A percentile compares a stretch with the other conserved stretches of the same genome.
Conservation (phyloP, 2,113 vertebrate genomes). For the Hiodon tergisus region DNA sequence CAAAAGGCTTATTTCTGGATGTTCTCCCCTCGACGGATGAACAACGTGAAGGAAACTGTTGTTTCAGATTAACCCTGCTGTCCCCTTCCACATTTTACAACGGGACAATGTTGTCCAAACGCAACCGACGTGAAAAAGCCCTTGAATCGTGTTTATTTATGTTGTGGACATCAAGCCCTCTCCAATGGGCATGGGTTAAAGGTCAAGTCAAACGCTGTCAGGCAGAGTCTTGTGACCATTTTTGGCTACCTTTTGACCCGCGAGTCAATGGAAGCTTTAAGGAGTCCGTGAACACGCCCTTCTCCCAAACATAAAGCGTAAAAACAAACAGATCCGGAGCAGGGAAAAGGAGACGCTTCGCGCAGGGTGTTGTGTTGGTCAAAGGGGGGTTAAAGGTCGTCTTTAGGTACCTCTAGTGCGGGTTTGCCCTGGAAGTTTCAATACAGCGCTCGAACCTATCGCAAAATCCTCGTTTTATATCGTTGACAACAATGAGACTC, state of each 20-base stretch:
- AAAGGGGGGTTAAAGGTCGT: neutral
- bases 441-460: too few species aligned
- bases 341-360: neutral
- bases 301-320: neutral
- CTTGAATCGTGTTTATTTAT: neutral
- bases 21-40: neutral
- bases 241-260: conserved; percentile 14
- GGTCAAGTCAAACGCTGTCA: conserved; percentile 9
- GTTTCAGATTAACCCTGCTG: neutral
- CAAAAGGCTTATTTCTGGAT: neutral
- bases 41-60: neutral
- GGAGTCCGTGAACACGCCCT: neutral
- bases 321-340: neutral
- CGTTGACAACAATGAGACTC: too few species aligned
- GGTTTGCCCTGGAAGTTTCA: too few species aligned
- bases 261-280: conserved; percentile 10
- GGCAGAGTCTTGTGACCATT: neutral
- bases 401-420: too few species aligned
- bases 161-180: neutral
- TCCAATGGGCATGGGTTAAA: neutral
- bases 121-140: neutral
- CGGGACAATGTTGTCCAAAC: neutral
- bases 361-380: neutral
- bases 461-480: too few species aligned
- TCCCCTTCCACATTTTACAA: neutral